phyloP scores from a whole-genome alignment of 2,797 vertebrate genomes.

The Lates japonicus region DNA sequence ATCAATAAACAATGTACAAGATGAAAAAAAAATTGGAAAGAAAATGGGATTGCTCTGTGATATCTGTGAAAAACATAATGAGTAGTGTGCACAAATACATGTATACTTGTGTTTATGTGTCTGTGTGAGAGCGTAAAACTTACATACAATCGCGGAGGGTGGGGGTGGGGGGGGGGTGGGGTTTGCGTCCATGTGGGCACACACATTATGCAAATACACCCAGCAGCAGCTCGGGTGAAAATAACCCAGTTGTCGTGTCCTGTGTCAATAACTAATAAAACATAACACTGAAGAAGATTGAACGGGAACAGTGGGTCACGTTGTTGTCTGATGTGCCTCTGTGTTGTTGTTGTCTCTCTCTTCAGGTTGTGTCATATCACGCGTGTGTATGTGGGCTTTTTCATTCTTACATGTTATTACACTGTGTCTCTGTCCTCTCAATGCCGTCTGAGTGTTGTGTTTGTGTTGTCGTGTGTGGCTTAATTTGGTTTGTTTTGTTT shows the following conservation, averaged over 20 bases:
- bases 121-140: constrained; percentile 44
- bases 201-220: constrained; percentile 57
- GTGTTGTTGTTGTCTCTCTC: constrained; percentile 87
- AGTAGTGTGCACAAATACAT: constrained; percentile 47
- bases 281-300: constrained; percentile 66
- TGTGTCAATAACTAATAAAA: constrained; percentile 74
- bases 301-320: constrained; percentile 71
- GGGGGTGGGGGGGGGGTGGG: too few species aligned
- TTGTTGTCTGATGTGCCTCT: constrained; percentile 86
- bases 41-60: constrained; percentile 52
- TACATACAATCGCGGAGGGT: constrained; percentile 29
- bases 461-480: constrained; percentile 82
- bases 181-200: constrained; percentile 30
- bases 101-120: constrained; percentile 59
- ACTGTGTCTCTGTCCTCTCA: constrained; percentile 81
- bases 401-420: constrained; percentile 86
- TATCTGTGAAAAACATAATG: constrained; percentile 13
- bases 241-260: constrained; percentile 67
- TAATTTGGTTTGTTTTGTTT: constrained; percentile 53
- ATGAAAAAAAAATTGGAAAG: constrained; percentile 26
- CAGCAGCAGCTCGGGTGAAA: constrained; percentile 65
- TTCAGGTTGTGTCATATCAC: constrained; percentile 92
- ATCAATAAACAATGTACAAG: constrained; percentile 35
- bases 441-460: constrained; percentile 82
- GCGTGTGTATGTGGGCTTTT: constrained; percentile 91